Conservation (phyloP, 2,113 vertebrate species). For the Ondatra zibethicus region DNA sequence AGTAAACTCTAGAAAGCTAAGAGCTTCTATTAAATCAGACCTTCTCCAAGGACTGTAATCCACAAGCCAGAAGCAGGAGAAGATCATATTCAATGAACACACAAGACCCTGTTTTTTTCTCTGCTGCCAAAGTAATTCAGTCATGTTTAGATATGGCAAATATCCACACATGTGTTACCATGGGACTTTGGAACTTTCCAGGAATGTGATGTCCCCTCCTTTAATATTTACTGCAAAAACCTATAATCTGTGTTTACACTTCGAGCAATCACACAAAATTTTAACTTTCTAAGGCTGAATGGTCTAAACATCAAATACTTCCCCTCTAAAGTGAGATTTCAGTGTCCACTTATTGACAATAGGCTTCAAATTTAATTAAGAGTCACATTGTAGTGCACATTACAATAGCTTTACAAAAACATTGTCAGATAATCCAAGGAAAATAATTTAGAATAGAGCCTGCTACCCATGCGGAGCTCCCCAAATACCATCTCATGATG, state of each 20-base stretch:
- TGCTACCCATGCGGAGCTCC: neutral
- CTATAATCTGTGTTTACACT: neutral
- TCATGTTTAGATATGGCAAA: neutral
- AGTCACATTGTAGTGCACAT: neutral
- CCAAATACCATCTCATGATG: neutral
- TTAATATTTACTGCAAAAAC: neutral
- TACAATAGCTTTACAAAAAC: neutral
- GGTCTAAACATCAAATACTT: neutral
- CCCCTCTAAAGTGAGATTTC: neutral
- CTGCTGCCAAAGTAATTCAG: neutral
- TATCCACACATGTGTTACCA: neutral
- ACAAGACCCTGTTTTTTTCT: neutral
- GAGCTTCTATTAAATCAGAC: neutral
- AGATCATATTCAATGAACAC: neutral
- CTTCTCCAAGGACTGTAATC: neutral
- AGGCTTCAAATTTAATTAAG: slow-evolving; percentile 20
- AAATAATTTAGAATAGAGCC: neutral
- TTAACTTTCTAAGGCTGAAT: neutral
- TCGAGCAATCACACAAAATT: slow-evolving; percentile 6
- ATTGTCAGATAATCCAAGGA: slow-evolving; percentile 17
- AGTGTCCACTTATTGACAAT: neutral
- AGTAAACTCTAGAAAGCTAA: neutral
- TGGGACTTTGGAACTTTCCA: neutral
- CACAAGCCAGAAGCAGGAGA: neutral
- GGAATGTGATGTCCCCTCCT: neutral